phyloP scores from a whole-genome alignment of 2,113 vertebrate species.

The Zingel zingel region DNA sequence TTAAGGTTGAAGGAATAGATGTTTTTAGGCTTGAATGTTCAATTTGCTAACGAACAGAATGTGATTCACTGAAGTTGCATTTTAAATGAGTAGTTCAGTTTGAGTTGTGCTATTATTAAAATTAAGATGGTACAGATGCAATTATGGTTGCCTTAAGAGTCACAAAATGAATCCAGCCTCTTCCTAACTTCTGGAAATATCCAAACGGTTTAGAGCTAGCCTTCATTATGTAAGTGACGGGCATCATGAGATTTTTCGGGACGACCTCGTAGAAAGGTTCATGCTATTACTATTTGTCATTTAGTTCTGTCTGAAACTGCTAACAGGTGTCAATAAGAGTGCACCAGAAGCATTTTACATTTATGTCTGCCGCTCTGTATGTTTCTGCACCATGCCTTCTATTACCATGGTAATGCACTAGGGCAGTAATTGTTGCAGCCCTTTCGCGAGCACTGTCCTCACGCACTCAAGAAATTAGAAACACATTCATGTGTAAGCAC shows the following conservation, averaged over 20 bases:
- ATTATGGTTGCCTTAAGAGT: slow-evolving; percentile 9
- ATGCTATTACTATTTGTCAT: slow-evolving; percentile 33
- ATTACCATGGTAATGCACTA: slow-evolving; percentile 63
- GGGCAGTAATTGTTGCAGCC: slow-evolving; percentile 68
- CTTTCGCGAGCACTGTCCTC: slow-evolving; percentile 24
- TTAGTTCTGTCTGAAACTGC: slow-evolving; percentile 43
- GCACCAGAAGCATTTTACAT: slow-evolving; percentile 55
- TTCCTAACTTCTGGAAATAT: slow-evolving; percentile 25
- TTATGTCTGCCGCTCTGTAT: slow-evolving; percentile 33
- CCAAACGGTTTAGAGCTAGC: slow-evolving; percentile 22
- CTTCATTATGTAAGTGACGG: slow-evolving; percentile 19
- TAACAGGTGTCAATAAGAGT: slow-evolving; percentile 60
- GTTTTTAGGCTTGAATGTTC: slow-evolving; percentile 5
- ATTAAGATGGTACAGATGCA: slow-evolving; percentile 4
- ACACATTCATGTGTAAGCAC: slow-evolving; percentile 32
- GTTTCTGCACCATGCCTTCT: slow-evolving; percentile 38
- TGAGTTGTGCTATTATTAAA: slow-evolving; percentile 20
- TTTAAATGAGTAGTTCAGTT: slow-evolving; percentile 13
- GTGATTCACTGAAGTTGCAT: not conserved
- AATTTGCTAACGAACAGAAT: not conserved
- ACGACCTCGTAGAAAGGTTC: slow-evolving; percentile 35
- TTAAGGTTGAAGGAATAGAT: not conserved
- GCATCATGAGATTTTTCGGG: slow-evolving; percentile 17
- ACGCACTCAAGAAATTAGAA: slow-evolving; percentile 63
- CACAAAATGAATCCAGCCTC: slow-evolving; percentile 14